These are phyloP conservation scores for Palythoa grandis DNA, from an alignment of 92 coral and sea anemone genomes.

Conservation along the genomic window DNA sequence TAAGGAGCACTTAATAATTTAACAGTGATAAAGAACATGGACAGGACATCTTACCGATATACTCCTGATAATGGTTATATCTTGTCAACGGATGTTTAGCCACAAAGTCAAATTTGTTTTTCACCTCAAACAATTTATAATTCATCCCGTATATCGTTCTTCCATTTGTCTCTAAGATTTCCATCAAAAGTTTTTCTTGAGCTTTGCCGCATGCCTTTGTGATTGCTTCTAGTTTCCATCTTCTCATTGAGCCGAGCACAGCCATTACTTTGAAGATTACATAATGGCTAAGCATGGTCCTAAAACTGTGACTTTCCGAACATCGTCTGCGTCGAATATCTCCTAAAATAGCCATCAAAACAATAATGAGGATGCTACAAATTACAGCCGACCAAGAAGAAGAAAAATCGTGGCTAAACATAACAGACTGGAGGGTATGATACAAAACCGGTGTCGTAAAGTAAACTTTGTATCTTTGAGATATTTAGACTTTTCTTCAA, in stretches of 20 bases:
- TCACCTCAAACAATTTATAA: constrained; percentile 2
- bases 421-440: background rate
- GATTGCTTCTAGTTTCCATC: constrained; percentile 2
- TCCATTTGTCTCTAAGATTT: constrained; percentile 8
- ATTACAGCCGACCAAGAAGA: background rate
- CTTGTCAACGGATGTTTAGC: constrained; percentile 23
- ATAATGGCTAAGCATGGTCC: background rate
- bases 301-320: constrained; percentile 14
- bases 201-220: background rate
- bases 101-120: constrained; percentile 24
- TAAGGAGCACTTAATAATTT: too few species aligned
- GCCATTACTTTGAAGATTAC: constrained; percentile 5
- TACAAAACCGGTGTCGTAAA: background rate
- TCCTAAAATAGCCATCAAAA: background rate
- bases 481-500: too few species aligned
- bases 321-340: constrained; percentile 19
- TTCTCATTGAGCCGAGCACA: background rate
- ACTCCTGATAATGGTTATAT: background rate
- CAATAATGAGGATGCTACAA: background rate
- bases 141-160: constrained; percentile 1
- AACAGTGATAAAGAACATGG: too few species aligned
- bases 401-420: background rate
- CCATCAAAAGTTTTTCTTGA: constrained; percentile 28
- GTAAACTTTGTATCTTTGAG: too few species aligned
- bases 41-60: background rate